Base-by-base conservation (phyloP, 2,113 vertebrate genomes). In the Panthera tigris region DNA sequence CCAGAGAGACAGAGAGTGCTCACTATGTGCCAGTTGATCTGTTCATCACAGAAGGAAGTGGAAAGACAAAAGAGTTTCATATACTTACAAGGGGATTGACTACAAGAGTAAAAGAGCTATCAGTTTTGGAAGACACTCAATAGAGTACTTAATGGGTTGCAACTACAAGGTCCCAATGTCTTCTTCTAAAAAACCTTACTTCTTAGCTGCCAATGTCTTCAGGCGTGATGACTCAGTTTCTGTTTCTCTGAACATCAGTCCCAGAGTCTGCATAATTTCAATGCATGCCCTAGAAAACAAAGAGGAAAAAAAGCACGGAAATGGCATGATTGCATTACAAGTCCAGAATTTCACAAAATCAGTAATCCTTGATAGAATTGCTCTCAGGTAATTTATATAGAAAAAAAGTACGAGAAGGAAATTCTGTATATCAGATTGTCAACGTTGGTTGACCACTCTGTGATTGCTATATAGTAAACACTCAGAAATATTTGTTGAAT, bases 181-280 rank as follows among this genome's bases (percentile, higher is more conserved):
- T 50, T 79, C 63, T 74, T 89, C 63, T 91, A 18, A 93, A 78
- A 84, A 5, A 36, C 19, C 96, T 98, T 98, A 99, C 99, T 97
- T 98, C 83, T 99, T 98, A 89, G 98, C 97, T n/a, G 98, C 98
- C 55, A 99, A 87, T 73, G 99, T 98, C 92, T 63, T 97, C 55
- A 99, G 87, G 48, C 98, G 97, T 25, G 98, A 98, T 10, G 97
- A 96, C 92, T 99, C 99, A 0, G 98, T 98, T 96, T 99, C 99
- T 1, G 98, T 99, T 98, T 99, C 99, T 96, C 99, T 98, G 98
- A 99, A 99, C 99, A 99, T 99, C 97, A 99, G 23, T 69, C 98
- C 98, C 36, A 99, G 97, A 13, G 98, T 99, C 97, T 99, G 98
- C 41, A 98, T 97, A 48, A 99, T 98, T 96, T 99, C 92, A 50